These are phyloP conservation scores for Lordiphosa fenestrarum DNA, from an alignment of 2,888 invertebrate species.

Conservation along the genomic window DNA sequence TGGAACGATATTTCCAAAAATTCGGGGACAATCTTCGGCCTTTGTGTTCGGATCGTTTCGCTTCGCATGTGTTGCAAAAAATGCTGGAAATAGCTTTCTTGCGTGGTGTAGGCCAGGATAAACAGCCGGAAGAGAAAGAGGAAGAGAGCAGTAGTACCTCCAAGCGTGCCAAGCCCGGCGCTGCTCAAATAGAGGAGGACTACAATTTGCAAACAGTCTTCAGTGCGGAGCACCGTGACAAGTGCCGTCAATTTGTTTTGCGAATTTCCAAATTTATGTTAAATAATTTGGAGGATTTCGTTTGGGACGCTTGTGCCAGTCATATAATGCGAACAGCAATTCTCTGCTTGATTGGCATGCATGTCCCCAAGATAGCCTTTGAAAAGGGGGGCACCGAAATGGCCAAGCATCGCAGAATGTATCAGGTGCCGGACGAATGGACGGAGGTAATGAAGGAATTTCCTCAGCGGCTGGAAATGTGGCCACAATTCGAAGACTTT, in stretches of 20 bases:
- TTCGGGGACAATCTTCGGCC: constrained; percentile 86
- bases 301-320: constrained; percentile 89
- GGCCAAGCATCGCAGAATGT: constrained; percentile 70
- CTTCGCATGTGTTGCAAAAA: constrained; percentile 89
- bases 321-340: constrained; percentile 88
- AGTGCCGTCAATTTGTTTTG: constrained; percentile 84
- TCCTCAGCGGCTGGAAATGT: constrained; percentile 83
- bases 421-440: constrained; percentile 83
- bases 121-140: constrained; percentile 47
- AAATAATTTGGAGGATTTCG: constrained; percentile 92
- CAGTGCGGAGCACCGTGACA: constrained; percentile 81
- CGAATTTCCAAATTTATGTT: constrained; percentile 88
- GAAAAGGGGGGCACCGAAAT: constrained; percentile 77
- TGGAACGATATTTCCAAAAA: constrained; percentile 84
- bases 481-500: constrained; percentile 90
- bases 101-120: constrained; percentile 63
- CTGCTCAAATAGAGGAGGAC: constrained; percentile 64
- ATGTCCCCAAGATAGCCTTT: constrained; percentile 81
- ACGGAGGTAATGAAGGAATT: constrained; percentile 84
- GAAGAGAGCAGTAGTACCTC: constrained; percentile 3
- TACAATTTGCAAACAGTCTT: constrained; percentile 79
- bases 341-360: constrained; percentile 86
- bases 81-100: constrained; percentile 80
- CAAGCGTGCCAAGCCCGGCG: constrained; percentile 67
- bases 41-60: constrained; percentile 88